Percentiles rank a stretch among this genome's conserved stretches.
phyloP scores from a whole-genome alignment of 1,140 invertebrate genomes.

The Drosophila virilis region DNA sequence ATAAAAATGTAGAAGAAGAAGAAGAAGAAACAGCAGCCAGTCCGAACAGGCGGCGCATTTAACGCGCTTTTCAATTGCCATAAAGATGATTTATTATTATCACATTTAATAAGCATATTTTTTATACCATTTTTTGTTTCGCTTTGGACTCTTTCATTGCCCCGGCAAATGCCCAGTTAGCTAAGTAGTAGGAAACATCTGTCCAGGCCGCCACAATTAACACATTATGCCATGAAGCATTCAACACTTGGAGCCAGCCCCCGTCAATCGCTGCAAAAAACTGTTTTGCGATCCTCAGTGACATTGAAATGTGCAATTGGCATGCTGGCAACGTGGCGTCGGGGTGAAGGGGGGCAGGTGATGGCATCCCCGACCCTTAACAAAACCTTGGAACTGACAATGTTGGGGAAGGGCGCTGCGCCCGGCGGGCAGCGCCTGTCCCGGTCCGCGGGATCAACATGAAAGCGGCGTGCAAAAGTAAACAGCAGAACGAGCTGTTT shows the following conservation, averaged over 20 bases:
- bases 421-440: slow-evolving; percentile 5
- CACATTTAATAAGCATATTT: slow-evolving; percentile 75
- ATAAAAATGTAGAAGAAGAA: slow-evolving; percentile 8
- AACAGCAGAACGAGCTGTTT: slow-evolving; percentile 51
- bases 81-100: slow-evolving; percentile 80
- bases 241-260: slow-evolving; percentile 38
- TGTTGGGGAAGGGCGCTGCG: not conserved
- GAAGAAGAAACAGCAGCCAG: slow-evolving; percentile 1
- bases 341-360: not conserved
- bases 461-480: slow-evolving; percentile 74
- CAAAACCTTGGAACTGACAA: slow-evolving; percentile 18
- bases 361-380: too few relatives aligned
- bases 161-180: slow-evolving; percentile 46
- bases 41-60: slow-evolving; percentile 46
- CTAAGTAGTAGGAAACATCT: slow-evolving; percentile 39
- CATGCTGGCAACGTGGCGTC: slow-evolving; percentile 57
- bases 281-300: slow-evolving; percentile 69
- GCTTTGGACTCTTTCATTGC: slow-evolving; percentile 20
- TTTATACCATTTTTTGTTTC: slow-evolving; percentile 39
- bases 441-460: slow-evolving; percentile 69
- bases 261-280: slow-evolving; percentile 55
- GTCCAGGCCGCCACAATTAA: slow-evolving; percentile 41
- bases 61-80: slow-evolving; percentile 77
- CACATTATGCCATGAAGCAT: slow-evolving; percentile 47
- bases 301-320: slow-evolving; percentile 78